phyloP scores from a whole-genome alignment of 2,113 vertebrate species.

The Puffinus mauretanicus region DNA sequence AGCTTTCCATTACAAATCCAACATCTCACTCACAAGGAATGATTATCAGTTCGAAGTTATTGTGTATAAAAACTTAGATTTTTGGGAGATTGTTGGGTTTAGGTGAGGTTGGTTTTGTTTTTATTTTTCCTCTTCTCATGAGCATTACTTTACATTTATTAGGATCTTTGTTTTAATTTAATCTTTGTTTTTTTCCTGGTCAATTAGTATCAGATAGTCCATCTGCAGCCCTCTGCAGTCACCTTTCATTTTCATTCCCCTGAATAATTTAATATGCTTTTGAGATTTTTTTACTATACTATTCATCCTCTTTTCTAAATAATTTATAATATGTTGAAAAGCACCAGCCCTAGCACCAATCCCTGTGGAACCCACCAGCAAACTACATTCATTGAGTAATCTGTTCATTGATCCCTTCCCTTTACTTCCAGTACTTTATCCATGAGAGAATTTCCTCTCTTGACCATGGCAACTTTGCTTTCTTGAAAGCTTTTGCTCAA shows the following conservation, averaged over 20 bases:
- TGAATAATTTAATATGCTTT: not conserved
- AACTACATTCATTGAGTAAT: not conserved
- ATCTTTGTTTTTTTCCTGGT: not conserved
- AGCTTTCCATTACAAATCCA: not conserved
- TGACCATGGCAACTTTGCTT: not conserved
- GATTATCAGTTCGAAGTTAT: not conserved
- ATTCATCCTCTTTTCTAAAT: not conserved
- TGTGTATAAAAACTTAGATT: not conserved
- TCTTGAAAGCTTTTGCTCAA: not conserved
- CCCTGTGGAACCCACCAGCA: not conserved
- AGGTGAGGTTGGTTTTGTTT: not conserved
- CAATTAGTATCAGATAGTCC: not conserved
- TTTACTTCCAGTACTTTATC: not conserved
- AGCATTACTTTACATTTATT: not conserved
- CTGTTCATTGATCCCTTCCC: not conserved
- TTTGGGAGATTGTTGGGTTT: not conserved
- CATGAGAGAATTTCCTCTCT: not conserved
- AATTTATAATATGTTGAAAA: constrained; percentile 3
- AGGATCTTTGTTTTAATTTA: not conserved
- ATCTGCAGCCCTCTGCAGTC: not conserved
- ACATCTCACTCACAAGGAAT: not conserved
- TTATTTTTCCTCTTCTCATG: not conserved
- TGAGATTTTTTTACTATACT: not conserved
- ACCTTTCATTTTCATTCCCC: not conserved
- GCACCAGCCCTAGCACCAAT: not conserved